These are phyloP conservation scores for Diachasma alloeum DNA, from an alignment of 1,140 invertebrate species.

Conservation along the genomic window DNA sequence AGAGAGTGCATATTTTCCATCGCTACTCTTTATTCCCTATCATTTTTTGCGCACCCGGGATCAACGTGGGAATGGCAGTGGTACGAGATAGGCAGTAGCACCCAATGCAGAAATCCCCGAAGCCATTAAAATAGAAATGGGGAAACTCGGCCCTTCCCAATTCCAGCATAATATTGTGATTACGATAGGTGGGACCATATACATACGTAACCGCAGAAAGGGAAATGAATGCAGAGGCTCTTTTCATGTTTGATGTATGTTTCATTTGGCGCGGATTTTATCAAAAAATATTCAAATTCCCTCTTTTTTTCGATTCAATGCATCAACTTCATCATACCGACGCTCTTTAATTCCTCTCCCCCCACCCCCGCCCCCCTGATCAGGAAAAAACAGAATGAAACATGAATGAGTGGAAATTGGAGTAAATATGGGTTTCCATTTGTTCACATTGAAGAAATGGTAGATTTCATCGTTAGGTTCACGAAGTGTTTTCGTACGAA, in stretches of 20 bases:
- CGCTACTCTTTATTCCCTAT: slow-evolving; percentile 16
- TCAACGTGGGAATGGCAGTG: not conserved
- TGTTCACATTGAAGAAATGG: no score
- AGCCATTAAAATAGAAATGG: slow-evolving; percentile 63
- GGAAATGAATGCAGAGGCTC: slow-evolving; percentile 8
- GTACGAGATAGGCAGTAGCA: not conserved
- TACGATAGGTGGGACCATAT: slow-evolving; percentile 45
- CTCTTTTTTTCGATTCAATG: no score
- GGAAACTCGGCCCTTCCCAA: slow-evolving; percentile 57
- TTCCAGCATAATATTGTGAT: slow-evolving; percentile 63
- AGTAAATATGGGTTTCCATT: no score
- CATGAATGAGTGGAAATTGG: no score
- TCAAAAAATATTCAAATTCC: not conserved
- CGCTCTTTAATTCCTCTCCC: not conserved
- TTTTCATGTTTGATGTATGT: slow-evolving; percentile 22
- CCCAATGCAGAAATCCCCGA: slow-evolving; percentile 54
- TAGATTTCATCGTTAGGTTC: no score
- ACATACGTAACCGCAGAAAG: slow-evolving; percentile 30
- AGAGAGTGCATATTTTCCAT: slow-evolving; percentile 9
- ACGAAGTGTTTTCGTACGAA: no score
- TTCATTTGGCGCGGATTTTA: slow-evolving; percentile 2
- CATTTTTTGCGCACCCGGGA: not conserved
- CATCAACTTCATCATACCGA: no score
- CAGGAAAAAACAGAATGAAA: not conserved
- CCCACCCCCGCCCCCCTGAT: not conserved